Conservation (phyloP, 2,888 invertebrate genomes). For the Leptinotarsa juncta region DNA sequence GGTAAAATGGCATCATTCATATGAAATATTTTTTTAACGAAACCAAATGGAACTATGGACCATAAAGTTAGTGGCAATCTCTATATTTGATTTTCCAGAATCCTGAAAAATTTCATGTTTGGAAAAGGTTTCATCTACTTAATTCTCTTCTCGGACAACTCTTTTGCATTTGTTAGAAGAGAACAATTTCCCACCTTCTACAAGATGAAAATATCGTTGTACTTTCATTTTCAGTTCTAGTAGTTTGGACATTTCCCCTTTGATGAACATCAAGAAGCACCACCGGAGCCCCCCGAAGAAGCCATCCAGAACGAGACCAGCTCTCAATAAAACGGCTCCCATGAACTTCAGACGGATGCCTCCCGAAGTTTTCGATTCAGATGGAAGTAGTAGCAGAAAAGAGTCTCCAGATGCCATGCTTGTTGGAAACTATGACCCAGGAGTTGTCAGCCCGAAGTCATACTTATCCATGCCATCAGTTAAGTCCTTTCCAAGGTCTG, state of each 20-base stretch:
- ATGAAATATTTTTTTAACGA: too few relatives aligned
- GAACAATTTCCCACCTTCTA: neutral
- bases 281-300: conserved; percentile 56
- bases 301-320: conserved; percentile 58
- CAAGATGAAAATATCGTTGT: neutral
- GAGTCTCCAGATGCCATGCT: conserved; percentile 57
- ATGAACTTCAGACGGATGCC: conserved; percentile 52
- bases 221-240: conserved; percentile 49
- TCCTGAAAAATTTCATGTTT: too few relatives aligned
- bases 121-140: too few relatives aligned
- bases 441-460: conserved; percentile 73
- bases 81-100: too few relatives aligned
- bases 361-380: conserved; percentile 57
- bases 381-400: conserved; percentile 57
- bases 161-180: too few relatives aligned
- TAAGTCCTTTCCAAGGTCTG: conserved; percentile 82
- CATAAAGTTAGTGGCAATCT: too few relatives aligned
- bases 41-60: too few relatives aligned
- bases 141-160: too few relatives aligned
- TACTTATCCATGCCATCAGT: conserved; percentile 89
- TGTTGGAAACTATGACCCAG: conserved; percentile 57
- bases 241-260: conserved; percentile 62
- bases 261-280: conserved; percentile 60
- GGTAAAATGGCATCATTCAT: too few relatives aligned
- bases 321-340: conserved; percentile 61